A percentile compares a stretch with the other conserved stretches of the same genome.
Conservation (phyloP, 2,888 invertebrate species). For the Hypena proboscidalis region DNA sequence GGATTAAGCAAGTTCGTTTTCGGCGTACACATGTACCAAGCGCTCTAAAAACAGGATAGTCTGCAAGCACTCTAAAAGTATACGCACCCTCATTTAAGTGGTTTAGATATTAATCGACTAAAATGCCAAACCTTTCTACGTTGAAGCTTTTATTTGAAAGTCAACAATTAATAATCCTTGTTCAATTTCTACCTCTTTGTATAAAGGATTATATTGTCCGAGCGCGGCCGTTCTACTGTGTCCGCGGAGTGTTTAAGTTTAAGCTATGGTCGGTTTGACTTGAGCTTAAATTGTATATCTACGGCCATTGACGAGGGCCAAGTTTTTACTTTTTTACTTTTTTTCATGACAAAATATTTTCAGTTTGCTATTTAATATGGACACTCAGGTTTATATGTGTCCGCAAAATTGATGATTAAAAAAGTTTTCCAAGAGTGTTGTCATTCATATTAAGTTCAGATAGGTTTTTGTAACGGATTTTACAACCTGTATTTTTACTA, state of each 20-base stretch:
- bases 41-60: no score
- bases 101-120: not conserved
- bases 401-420: no score
- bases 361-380: slow-evolving; percentile 22
- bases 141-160: slow-evolving; percentile 10
- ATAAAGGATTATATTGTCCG: slow-evolving; percentile 39
- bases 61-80: no score
- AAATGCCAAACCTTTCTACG: not conserved
- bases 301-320: slow-evolving; percentile 11
- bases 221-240: slow-evolving; percentile 27
- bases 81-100: no score
- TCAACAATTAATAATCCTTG: slow-evolving; percentile 21
- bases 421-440: no score
- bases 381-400: no score
- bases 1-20: no score
- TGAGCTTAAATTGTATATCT: slow-evolving; percentile 42
- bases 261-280: slow-evolving; percentile 51
- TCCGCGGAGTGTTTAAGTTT: slow-evolving; percentile 53
- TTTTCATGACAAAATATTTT: slow-evolving; percentile 20
- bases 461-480: no score
- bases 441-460: no score
- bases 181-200: slow-evolving; percentile 35
- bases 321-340: slow-evolving; percentile 20
- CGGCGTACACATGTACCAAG: no score
- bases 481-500: no score